A percentile compares a stretch with the other conserved stretches of the same genome.
Evolutionary conservation across 2,888 invertebrate genomes (phyloP).

Genomic region (Bembecia ichneumoniformis): DNA sequence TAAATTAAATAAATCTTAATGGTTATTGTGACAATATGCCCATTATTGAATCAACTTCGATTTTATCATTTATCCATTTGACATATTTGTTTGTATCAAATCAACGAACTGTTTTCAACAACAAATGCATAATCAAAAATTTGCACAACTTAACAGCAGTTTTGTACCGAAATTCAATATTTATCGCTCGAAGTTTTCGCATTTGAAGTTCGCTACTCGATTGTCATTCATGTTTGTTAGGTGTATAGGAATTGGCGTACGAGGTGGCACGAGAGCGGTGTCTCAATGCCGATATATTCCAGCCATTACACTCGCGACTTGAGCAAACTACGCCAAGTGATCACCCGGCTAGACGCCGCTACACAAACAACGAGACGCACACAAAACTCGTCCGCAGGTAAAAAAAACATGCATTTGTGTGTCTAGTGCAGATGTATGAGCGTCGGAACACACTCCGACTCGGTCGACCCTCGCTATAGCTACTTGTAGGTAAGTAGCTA

Average conservation of each 20-base stretch:
- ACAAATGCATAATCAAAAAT: neutral
- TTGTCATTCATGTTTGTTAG: slow-evolving; percentile 30
- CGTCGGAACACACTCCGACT: slow-evolving; percentile 37
- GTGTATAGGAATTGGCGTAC: slow-evolving; percentile 28
- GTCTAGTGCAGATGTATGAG: slow-evolving; percentile 45
- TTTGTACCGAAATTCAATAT: neutral
- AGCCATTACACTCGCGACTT: slow-evolving; percentile 46
- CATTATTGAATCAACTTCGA: too few species aligned
- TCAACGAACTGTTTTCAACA: neutral
- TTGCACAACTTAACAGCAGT: neutral
- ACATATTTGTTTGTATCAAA: neutral
- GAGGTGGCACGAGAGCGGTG: slow-evolving; percentile 22
- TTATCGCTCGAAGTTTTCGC: neutral
- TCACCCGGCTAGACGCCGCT: slow-evolving; percentile 50
- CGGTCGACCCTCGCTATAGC: slow-evolving; percentile 55
- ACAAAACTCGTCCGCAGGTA: slow-evolving; percentile 54
- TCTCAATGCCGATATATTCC: slow-evolving; percentile 49
- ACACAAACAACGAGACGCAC: slow-evolving; percentile 52
- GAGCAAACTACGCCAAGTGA: slow-evolving; percentile 52
- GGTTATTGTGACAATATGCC: too few species aligned
- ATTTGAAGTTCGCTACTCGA: slow-evolving; percentile 12
- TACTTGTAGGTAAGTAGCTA: slow-evolving; percentile 70
- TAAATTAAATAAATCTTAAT: too few species aligned
- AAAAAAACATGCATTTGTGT: slow-evolving; percentile 45
- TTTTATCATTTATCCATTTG: too few species aligned